Percentiles rank a stretch among this genome's conserved stretches.
Evolutionary conservation across 2,113 vertebrate species (phyloP).

Genomic region (Lucifuga dentata): DNA sequence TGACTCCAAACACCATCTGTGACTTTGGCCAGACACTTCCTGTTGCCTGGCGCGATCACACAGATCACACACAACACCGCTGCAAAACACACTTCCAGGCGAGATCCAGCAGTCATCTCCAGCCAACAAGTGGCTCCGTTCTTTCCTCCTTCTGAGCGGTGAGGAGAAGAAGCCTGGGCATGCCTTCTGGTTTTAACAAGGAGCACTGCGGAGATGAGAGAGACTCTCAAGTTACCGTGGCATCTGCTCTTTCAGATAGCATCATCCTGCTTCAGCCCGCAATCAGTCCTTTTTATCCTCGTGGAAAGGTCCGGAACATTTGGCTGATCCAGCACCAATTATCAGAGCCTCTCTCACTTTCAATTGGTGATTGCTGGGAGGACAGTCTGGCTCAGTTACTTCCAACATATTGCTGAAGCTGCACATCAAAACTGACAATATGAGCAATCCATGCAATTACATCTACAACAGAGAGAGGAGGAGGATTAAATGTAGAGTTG

Average conservation of each 20-base stretch:
- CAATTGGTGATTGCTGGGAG: background rate
- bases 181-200: conserved; percentile 41
- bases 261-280: conserved; percentile 14
- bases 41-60: conserved; percentile 29
- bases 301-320: conserved; percentile 15
- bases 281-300: conserved; percentile 14
- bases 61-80: conserved; percentile 32
- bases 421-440: no score
- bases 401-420: no score
- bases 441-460: no score
- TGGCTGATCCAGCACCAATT: background rate
- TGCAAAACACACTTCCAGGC: conserved; percentile 37
- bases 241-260: conserved; percentile 47
- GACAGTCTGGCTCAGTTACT: background rate
- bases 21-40: conserved; percentile 60
- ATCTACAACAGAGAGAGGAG: no score
- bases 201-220: conserved; percentile 40
- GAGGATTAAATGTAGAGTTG: no score
- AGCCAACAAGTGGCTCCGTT: conserved; percentile 39
- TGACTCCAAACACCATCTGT: conserved; percentile 71
- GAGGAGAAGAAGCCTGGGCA: conserved; percentile 31
- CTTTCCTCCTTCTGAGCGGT: conserved; percentile 34
- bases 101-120: conserved; percentile 40
- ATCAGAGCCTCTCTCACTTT: background rate
- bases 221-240: conserved; percentile 38